Evolutionary conservation across 2,888 invertebrate species (phyloP).

Genomic region (Scrobipalpa costella): DNA sequence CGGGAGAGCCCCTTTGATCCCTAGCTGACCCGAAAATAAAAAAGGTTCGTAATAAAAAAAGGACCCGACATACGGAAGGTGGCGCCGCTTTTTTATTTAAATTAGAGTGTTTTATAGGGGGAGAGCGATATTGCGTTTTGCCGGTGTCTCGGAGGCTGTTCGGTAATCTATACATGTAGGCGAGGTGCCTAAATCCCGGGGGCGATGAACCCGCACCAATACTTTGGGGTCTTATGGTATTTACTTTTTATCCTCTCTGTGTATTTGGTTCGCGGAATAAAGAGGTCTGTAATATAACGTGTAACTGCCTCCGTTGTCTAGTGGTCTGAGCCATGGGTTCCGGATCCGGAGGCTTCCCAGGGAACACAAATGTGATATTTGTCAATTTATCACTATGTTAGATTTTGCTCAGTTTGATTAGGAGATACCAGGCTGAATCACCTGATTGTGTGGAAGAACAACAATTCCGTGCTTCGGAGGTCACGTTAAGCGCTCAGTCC

Average conservation of each 20-base stretch:
- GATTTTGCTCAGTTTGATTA: too few species aligned
- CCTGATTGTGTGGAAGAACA: too few species aligned
- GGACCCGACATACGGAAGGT: constrained; percentile 81
- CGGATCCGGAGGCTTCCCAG: too few species aligned
- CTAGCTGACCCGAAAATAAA: constrained; percentile 81
- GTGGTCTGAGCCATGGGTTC: too few species aligned
- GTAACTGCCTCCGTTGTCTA: too few species aligned
- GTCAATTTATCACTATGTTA: too few species aligned
- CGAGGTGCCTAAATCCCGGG: constrained; percentile 50
- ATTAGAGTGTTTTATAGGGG: constrained; percentile 81
- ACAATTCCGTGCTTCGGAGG: too few species aligned
- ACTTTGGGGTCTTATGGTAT: constrained; percentile 56
- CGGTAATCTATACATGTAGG: constrained; percentile 66
- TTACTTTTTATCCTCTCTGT: constrained; percentile 50
- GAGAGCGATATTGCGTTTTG: constrained; percentile 79
- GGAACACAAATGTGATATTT: too few species aligned
- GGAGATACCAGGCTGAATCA: too few species aligned
- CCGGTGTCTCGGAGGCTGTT: constrained; percentile 72
- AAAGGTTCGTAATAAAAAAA: constrained; percentile 80
- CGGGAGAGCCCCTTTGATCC: constrained; percentile 79
- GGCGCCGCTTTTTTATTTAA: constrained; percentile 82
- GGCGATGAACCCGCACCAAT: constrained; percentile 63
- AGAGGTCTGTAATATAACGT: constrained; percentile 37
- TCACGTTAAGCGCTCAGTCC: too few species aligned
- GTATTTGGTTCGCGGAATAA: constrained; percentile 48